A percentile compares a stretch with the other conserved stretches of the same genome.
These are phyloP conservation scores for Sinocyclocheilus grahami DNA, from an alignment of 2,113 vertebrate species.

Conservation along the genomic window DNA sequence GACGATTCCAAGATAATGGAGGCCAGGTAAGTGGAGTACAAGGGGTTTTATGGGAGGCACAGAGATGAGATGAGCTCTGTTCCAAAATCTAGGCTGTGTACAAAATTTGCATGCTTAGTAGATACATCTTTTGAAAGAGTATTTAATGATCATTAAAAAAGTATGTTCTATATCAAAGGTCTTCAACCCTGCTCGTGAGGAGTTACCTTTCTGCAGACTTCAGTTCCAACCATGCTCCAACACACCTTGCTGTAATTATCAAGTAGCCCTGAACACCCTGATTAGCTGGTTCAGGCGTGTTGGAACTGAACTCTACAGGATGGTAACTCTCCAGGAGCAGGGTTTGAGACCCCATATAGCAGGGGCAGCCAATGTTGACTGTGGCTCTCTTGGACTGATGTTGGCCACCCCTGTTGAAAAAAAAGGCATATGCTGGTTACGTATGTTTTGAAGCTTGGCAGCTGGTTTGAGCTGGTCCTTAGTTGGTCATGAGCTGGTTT, in stretches of 20 bases:
- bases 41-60: neutral
- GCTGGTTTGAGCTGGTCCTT: too few species aligned
- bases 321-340: too few species aligned
- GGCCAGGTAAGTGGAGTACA: constrained; percentile 69
- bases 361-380: neutral
- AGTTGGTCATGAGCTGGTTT: too few species aligned
- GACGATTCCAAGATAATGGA: constrained; percentile 63
- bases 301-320: neutral
- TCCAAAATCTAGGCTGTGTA: neutral
- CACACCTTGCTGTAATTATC: neutral
- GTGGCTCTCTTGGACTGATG: too few species aligned
- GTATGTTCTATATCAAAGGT: neutral
- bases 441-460: too few species aligned
- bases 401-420: too few species aligned
- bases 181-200: neutral
- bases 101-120: neutral
- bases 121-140: neutral
- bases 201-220: neutral
- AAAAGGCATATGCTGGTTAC: too few species aligned
- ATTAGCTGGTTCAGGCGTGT: neutral
- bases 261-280: too few species aligned
- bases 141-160: neutral
- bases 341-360: neutral
- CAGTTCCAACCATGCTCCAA: neutral
- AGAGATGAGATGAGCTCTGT: neutral